Conservation (phyloP, 1,140 invertebrate genomes). For the Papilio xuthus region DNA sequence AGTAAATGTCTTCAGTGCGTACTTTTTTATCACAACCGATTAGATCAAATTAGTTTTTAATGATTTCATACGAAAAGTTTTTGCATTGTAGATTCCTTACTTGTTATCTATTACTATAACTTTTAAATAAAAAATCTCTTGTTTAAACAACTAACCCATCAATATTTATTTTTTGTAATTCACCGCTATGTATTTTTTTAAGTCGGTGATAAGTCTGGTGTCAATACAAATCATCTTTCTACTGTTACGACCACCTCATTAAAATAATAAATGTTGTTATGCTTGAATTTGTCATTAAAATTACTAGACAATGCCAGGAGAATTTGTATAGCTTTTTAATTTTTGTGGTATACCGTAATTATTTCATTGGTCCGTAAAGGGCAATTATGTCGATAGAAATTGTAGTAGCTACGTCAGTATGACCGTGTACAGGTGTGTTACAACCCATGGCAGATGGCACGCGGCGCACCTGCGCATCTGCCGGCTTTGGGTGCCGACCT, state of each 20-base stretch:
- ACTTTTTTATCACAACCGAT: neutral
- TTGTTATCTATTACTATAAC: neutral
- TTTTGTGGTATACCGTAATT: neutral
- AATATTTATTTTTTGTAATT: no score
- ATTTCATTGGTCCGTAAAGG: neutral
- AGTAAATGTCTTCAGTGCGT: neutral
- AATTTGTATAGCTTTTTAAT: neutral
- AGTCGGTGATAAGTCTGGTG: no score
- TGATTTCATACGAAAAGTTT: neutral
- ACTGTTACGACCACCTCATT: neutral
- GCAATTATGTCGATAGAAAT: neutral
- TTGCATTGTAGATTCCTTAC: neutral
- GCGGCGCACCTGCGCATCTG: constrained; percentile 54
- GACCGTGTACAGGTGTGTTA: constrained; percentile 45
- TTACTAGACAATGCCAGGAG: neutral
- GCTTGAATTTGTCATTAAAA: neutral
- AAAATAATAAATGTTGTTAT: neutral
- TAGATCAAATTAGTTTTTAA: neutral
- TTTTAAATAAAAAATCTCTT: neutral
- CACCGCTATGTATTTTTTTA: no score
- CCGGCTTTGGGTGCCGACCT: constrained; percentile 15
- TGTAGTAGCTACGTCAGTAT: neutral
- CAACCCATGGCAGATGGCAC: constrained; percentile 49
- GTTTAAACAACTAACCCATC: no score
- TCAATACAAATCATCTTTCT: neutral